Base-by-base conservation (phyloP, 2,113 vertebrate genomes). In the Marcusenius ussheri region DNA sequence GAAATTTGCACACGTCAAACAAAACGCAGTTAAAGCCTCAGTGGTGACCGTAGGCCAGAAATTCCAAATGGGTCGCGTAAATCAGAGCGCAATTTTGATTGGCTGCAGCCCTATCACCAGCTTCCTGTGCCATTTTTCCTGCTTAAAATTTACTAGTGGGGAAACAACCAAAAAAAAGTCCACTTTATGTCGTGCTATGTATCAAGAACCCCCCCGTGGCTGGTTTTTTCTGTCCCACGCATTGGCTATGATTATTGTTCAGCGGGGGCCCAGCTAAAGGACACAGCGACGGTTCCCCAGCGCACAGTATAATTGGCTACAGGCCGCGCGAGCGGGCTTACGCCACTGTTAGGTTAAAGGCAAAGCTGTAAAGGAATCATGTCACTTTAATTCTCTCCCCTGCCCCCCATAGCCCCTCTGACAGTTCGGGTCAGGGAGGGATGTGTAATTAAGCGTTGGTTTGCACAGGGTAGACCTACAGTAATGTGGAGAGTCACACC, bases 381-480 rank as follows among this genome's bases (percentile, higher is more conserved):
- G 90, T 84, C 50, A 83, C 49, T 88, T 90, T 91, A 53, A 90
- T 91, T 92, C 88, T 88, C 45, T 70, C 83, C 85, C 49, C 24
- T 88, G 49, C 88, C 84, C 88, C 80, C 77, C 49, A 39, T 80
- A 10, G 85, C 88, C 89, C 84, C 84, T 45, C 19, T 80, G 89
- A 89, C 91, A 89, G 88, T 24, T 86, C 49, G 50, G 89, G 91
- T 92, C 77, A 88, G 53, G 24, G 77, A 70, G 74, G 88, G 87
- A 83, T 74, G 46, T 66, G 90, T 92, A 93, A 91, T 92, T 91
- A 91, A 86, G 88, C 91, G 51, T 47, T 49, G 88, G 58, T 90
- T 90, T 91, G 88, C 62, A 91, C 91, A 92, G 90, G 88, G 90
- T 91, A 51, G 89, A 89, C 90, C 89, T 90, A n/a, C n/a, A n/a